Conservation (phyloP, 2,113 vertebrate species). For the Gyps fulvus region DNA sequence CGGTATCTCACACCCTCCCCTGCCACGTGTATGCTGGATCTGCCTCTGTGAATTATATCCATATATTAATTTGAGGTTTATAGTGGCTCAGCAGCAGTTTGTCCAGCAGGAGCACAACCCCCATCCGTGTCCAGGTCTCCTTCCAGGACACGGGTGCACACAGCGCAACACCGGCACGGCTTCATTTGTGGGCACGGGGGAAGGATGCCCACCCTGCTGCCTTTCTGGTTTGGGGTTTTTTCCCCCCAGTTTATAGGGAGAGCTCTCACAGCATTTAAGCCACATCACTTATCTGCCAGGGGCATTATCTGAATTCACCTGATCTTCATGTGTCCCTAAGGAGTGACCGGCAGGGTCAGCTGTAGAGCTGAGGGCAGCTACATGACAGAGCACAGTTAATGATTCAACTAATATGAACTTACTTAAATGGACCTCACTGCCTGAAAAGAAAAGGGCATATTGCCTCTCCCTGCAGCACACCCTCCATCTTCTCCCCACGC, state of each 20-base stretch:
- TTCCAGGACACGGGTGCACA: rapidly evolving
- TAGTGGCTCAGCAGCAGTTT: neutral
- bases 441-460: neutral
- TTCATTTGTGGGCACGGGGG: rapidly evolving
- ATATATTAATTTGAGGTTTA: rapidly evolving
- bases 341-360: neutral
- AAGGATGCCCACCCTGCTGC: neutral
- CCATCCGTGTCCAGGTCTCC: neutral
- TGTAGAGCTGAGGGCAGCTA: neutral
- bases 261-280: neutral
- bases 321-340: neutral
- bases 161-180: neutral
- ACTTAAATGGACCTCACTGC: rapidly evolving
- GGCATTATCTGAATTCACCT: neutral
- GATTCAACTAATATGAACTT: neutral
- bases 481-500: neutral
- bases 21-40: rapidly evolving
- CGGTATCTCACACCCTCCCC: neutral
- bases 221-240: rapidly evolving
- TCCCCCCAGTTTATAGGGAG: neutral
- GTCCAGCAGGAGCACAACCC: neutral
- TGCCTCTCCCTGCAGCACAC: neutral
- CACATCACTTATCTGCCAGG: neutral
- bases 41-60: neutral
- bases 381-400: neutral